These are phyloP conservation scores for Oxycera nigricornis DNA, from an alignment of 2,888 invertebrate species.

Conservation along the genomic window DNA sequence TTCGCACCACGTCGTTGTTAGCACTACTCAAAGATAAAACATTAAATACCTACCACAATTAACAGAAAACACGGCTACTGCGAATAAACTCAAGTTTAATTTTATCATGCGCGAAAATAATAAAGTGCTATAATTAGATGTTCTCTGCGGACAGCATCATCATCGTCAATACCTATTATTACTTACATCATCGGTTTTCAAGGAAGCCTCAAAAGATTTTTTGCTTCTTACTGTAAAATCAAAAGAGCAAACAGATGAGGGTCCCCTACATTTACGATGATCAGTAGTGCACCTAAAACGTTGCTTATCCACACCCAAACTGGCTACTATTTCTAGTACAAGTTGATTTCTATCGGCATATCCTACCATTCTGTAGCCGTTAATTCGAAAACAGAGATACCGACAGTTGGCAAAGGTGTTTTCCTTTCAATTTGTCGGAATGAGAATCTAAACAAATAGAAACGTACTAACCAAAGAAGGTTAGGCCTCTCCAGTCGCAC, in stretches of 20 bases:
- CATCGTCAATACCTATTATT: not conserved
- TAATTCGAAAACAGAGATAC: constrained; percentile 36
- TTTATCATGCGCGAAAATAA: too few species aligned
- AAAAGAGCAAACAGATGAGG: not conserved
- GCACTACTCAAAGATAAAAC: too few species aligned
- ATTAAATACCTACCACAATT: too few species aligned
- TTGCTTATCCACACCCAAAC: not conserved
- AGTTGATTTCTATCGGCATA: not conserved
- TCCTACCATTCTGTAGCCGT: not conserved
- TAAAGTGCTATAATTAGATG: too few species aligned
- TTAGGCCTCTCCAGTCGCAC: constrained; percentile 43
- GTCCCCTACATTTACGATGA: not conserved
- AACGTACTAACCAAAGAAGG: constrained; percentile 26
- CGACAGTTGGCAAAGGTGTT: constrained; percentile 44
- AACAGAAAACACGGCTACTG: too few species aligned
- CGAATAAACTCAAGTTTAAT: too few species aligned
- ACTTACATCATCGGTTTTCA: constrained; percentile 13
- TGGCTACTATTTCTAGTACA: not conserved
- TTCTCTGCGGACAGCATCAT: too few species aligned
- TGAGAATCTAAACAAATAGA: constrained; percentile 44
- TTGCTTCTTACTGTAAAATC: constrained; percentile 1
- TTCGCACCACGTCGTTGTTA: too few species aligned
- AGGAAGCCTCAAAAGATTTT: not conserved
- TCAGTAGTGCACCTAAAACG: not conserved
- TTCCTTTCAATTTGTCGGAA: constrained; percentile 48